A percentile compares a stretch with the other conserved stretches of the same genome.
Conservation (phyloP, 2,797 vertebrate genomes). For the Decapterus maruadsi region DNA sequence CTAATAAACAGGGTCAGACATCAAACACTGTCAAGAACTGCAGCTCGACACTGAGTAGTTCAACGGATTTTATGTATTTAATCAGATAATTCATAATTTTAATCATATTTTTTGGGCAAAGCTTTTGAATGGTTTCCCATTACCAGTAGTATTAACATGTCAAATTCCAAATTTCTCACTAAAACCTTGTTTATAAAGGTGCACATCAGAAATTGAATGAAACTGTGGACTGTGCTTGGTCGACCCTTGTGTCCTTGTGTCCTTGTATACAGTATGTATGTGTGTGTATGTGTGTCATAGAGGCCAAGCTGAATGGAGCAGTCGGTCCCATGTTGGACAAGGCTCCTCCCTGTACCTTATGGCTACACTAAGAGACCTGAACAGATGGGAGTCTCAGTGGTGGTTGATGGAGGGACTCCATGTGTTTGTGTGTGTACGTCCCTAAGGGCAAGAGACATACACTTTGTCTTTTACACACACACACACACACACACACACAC, state of each 20-base stretch:
- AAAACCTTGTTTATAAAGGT: neutral
- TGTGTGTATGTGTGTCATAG: conserved; percentile 13
- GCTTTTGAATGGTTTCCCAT: neutral
- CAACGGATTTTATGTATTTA: neutral
- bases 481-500: neutral
- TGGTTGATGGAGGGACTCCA: conserved; percentile 44
- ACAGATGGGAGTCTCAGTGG: conserved; percentile 70
- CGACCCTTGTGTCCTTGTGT: neutral
- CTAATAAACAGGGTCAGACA: no score
- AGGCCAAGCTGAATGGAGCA: conserved; percentile 51
- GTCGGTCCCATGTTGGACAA: conserved; percentile 56
- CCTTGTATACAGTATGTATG: neutral
- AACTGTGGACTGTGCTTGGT: neutral
- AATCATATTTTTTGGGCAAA: neutral
- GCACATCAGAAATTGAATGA: neutral
- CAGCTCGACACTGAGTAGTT: neutral
- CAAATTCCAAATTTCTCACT: neutral
- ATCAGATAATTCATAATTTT: neutral
- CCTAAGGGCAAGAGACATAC: conserved; percentile 37
- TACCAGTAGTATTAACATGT: no score
- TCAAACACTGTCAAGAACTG: neutral
- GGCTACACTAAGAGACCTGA: conserved; percentile 40
- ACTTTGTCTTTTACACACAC: conserved; percentile 8
- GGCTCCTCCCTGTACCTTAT: conserved; percentile 57
- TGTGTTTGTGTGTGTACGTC: conserved; percentile 50